Percentiles rank a stretch among this genome's conserved stretches.
Conservation (phyloP, 2,113 vertebrate species). For the Cephalopterus ornatus region DNA sequence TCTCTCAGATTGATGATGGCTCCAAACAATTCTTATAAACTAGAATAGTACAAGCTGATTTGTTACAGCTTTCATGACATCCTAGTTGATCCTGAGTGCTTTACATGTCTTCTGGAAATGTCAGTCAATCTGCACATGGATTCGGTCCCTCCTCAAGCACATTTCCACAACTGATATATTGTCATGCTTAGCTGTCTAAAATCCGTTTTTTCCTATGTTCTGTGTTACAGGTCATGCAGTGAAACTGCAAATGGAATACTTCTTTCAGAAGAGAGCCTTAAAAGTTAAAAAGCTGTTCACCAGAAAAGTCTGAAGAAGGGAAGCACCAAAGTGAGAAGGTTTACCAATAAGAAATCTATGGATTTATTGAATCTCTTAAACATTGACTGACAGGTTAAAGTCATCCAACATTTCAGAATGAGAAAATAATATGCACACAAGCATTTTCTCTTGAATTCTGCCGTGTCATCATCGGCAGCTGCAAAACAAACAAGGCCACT, state of each 20-base stretch:
- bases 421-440: neutral
- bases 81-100: neutral
- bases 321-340: neutral
- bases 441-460: neutral
- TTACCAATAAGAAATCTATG: neutral
- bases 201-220: neutral
- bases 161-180: neutral
- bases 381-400: neutral
- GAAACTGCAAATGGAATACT: neutral
- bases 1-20: neutral
- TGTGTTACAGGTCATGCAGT: neutral
- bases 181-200: neutral
- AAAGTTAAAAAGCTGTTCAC: neutral
- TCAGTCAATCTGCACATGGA: neutral
- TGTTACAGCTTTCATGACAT: neutral
- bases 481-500: neutral
- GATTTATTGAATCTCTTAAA: neutral
- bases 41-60: neutral
- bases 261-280: neutral
- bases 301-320: neutral
- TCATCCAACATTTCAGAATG: neutral
- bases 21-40: neutral
- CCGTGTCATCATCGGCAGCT: neutral
- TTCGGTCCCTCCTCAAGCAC: neutral
- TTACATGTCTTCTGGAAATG: neutral